A percentile compares a stretch with the other conserved stretches of the same genome.
phyloP scores from a whole-genome alignment of 2,113 vertebrate species.

The Leucopsar rothschildi region DNA sequence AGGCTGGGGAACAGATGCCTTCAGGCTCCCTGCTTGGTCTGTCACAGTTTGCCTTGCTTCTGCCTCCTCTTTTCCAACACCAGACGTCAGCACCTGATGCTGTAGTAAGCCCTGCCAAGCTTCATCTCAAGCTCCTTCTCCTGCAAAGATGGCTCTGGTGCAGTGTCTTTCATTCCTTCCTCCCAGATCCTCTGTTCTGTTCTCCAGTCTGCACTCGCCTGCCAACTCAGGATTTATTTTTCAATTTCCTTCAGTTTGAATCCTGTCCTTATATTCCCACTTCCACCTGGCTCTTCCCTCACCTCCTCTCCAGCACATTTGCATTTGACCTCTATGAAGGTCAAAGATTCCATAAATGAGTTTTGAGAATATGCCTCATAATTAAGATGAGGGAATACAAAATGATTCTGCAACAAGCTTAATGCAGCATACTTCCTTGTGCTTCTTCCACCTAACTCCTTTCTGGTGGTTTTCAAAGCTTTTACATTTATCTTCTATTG shows the following conservation, averaged over 20 bases:
- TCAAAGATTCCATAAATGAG: conserved; percentile 21
- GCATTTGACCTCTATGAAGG: conserved; percentile 19
- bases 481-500: background rate
- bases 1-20: conserved; percentile 43
- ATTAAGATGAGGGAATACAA: background rate
- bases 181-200: background rate
- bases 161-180: conserved; percentile 4
- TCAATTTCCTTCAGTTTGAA: background rate
- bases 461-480: background rate
- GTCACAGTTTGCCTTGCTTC: conserved; percentile 61
- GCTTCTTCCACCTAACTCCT: background rate
- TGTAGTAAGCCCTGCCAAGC: conserved; percentile 37
- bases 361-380: background rate
- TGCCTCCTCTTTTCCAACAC: conserved; percentile 54
- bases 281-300: conserved; percentile 19
- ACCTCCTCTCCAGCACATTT: background rate
- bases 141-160: conserved; percentile 25
- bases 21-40: conserved; percentile 56
- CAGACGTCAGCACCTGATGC: conserved; percentile 67
- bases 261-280: background rate
- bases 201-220: background rate
- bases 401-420: background rate
- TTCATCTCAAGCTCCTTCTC: conserved; percentile 46
- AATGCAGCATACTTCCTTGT: background rate
- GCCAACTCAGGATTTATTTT: conserved; percentile 45